These are phyloP conservation scores for Dicyrtoma fusca DNA, from an alignment of 2,888 invertebrate species.

Conservation along the genomic window DNA sequence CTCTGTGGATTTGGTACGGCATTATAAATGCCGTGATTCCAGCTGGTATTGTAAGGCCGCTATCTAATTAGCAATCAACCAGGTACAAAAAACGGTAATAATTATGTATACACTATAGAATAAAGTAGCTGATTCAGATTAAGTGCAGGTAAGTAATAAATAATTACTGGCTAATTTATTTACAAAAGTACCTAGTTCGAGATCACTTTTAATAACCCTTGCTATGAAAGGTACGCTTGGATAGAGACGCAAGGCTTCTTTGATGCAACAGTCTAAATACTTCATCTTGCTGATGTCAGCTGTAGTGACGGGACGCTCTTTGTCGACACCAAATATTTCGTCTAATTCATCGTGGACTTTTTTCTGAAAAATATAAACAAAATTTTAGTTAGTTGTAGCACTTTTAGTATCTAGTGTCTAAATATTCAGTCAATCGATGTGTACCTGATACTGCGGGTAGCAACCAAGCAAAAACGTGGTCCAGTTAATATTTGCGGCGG, in stretches of 20 bases:
- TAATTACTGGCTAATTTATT: too few species aligned
- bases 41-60: slow-evolving; percentile 22
- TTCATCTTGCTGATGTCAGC: slow-evolving; percentile 61
- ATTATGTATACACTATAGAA: too few species aligned
- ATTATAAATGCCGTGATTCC: slow-evolving; percentile 29
- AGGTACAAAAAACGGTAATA: too few species aligned
- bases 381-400: too few species aligned
- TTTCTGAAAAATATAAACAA: not conserved
- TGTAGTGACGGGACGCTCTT: slow-evolving; percentile 60
- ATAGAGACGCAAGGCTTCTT: slow-evolving; percentile 59
- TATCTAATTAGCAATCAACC: too few species aligned
- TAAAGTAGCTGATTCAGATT: too few species aligned
- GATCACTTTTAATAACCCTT: slow-evolving; percentile 58
- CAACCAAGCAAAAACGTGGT: slow-evolving; percentile 52
- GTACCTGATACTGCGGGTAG: slow-evolving; percentile 48
- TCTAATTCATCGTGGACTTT: slow-evolving; percentile 63
- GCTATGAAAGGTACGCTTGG: slow-evolving; percentile 60
- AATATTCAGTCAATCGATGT: too few species aligned
- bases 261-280: slow-evolving; percentile 60
- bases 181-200: slow-evolving; percentile 56
- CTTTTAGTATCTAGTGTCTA: too few species aligned
- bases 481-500: slow-evolving; percentile 50
- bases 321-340: slow-evolving; percentile 60
- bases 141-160: too few species aligned
- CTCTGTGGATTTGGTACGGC: slow-evolving; percentile 32